Base-by-base conservation (phyloP, 2,113 vertebrate genomes). In the Balaeniceps rex region DNA sequence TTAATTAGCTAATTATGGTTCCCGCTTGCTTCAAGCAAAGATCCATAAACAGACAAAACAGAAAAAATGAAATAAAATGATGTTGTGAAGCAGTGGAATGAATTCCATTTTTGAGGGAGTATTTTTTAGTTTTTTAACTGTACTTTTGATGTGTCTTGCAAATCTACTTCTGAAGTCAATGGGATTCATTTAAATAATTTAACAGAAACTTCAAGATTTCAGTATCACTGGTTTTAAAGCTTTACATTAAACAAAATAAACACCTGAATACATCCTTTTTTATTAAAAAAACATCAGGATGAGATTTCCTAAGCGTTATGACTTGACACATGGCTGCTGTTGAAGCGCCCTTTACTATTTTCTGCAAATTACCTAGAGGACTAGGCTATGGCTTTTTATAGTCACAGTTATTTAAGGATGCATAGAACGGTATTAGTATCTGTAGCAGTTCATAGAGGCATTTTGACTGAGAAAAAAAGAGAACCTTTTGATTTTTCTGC, bases 1-100 rank as follows among this genome's bases (percentile, higher is more conserved):
- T 54, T 88, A 91, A 94, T 92, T 87, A 94, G 66, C 46, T 77
- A 86, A 94, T 96, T 90, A 87, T 9, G 10, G 58, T 36, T 96
- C 54, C 38, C 0, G 0, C 14, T 95, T 81, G 68, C 82, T 95
- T 86, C 71, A 80, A 89, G 86, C 55, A 91, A 66, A 88, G 38
- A 58, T 81, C 29, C 49, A 63, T 76, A 69, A 83, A 68, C 79
- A 83, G 10, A n/a, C 11, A 88, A 91, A 94, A 38, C 11, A 91
- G 8, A 70, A 46, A 63, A 88, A 31, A 75, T n/a, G 16, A 77
- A 87, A 75, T 31, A 31, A 66, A 66, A 77, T 24, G 0, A 36
- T 63, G 8, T 26, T 71, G 34, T 74, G 57, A 87, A 82, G 46
- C 17, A 71, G 36, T 54, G 13, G 46, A 91, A 90, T 75, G 8